A percentile compares a stretch with the other conserved stretches of the same genome.
Evolutionary conservation across 1,140 invertebrate species (phyloP).

Genomic region (Hypsibius dujardini): DNA sequence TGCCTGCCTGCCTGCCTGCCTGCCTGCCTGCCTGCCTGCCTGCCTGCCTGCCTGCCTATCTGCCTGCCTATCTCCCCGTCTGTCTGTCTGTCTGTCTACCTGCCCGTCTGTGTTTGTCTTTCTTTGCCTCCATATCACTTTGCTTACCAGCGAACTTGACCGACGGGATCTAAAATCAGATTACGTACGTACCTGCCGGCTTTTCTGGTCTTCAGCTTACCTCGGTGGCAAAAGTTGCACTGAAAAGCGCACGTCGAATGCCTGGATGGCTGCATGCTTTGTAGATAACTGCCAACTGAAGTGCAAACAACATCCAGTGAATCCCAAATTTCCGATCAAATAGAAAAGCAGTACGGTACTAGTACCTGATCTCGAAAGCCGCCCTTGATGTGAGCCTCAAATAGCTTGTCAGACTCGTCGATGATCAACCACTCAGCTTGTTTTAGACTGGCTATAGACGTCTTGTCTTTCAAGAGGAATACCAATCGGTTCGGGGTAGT

Average conservation of each 20-base stretch:
- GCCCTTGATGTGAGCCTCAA: slow-evolving; percentile 52
- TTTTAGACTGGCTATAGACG: slow-evolving; percentile 48
- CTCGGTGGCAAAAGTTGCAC: slow-evolving; percentile 73
- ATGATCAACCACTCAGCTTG: slow-evolving; percentile 75
- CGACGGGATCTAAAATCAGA: too few relatives aligned
- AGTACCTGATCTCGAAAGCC: slow-evolving; percentile 62
- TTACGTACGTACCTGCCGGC: too few relatives aligned
- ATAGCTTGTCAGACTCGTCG: slow-evolving; percentile 87
- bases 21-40: too few relatives aligned
- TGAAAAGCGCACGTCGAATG: slow-evolving; percentile 52
- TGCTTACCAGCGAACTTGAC: too few relatives aligned
- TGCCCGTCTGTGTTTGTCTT: too few relatives aligned
- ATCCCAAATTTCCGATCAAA: slow-evolving; percentile 16
- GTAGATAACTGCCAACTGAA: slow-evolving; percentile 54
- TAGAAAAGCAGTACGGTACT: slow-evolving; percentile 16
- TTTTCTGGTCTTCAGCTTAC: too few relatives aligned
- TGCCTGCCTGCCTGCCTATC: too few relatives aligned
- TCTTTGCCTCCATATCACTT: too few relatives aligned
- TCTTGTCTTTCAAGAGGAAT: slow-evolving; percentile 62
- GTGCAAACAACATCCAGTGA: slow-evolving; percentile 22
- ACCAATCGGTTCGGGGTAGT: slow-evolving; percentile 88
- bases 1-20: too few relatives aligned
- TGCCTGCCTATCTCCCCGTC: too few relatives aligned
- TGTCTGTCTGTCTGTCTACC: too few relatives aligned
- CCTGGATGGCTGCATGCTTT: slow-evolving; percentile 43